Evolutionary conservation across 2,797 vertebrate species (phyloP), one percentile per base, ranked within the genome.

Genomic region (Pseudomugil gertrudae): DNA sequence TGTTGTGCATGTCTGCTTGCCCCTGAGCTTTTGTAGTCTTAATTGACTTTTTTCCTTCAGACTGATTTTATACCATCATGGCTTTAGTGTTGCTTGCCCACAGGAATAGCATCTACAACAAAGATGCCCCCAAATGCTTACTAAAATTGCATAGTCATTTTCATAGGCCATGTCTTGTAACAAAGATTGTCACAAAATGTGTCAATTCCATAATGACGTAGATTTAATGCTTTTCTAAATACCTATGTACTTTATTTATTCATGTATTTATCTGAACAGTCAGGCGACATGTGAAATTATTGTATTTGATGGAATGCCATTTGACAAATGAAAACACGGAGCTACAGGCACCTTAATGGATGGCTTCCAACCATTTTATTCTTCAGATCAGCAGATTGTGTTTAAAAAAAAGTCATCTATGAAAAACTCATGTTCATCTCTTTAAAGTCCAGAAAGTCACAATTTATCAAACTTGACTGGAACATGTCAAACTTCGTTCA

Each of bases 1-100:
- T 77, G 79, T 84, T 90, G 89, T 90, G 87, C 80, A 89, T 81
- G 74, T 87, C 84, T 71, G 60, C 81, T 85, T 81, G 81, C 82
- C 86, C 85, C 84, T 78, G 85, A 85, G 90, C 78, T 69, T 78
- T 85, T 84, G 56, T 48, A 74, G 86, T 75, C 57, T 53, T 38
- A 92, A 88, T 79, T 83, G 86, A 90, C 88, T 94, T 92, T 86
- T 89, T 90, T 87, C 78, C 79, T 83, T 82, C 84, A 87, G 78
- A 87, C 72, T 87, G 88, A 78, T 67, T 76, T 77, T 79, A 78
- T 81, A 76, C 90, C 79, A 83, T 93, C 92, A 90, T 89, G 69
- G 87, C 90, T 86, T 92, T 91, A 92, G 86, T 72, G 83, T 84
- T 88, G 87, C 89, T 86, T 87, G 73, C 74, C 81, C 79, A 82